Evolutionary conservation across 1,140 invertebrate species (phyloP), one percentile per base, ranked within the genome.

Genomic region (Drosophila bipectinata): DNA sequence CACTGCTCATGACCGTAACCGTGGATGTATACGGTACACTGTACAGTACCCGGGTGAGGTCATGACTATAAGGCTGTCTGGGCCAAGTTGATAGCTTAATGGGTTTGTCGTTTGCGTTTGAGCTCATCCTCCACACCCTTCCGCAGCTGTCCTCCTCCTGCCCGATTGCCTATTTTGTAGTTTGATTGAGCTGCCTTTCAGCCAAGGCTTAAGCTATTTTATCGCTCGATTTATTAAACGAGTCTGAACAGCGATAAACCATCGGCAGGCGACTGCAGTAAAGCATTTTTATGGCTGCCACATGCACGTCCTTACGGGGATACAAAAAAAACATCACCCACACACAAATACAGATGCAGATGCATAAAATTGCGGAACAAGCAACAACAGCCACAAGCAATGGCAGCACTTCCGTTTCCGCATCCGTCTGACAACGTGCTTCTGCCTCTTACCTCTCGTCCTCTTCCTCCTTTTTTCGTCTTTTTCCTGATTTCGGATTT

Each of bases 221-320:
- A 76, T 76, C 57, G 73, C 72, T 68, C 73, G 72, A 76, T 76
- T 76, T 76, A 76, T 76, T 57, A 76, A 76, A 66, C 63, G 63
- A 60, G 30, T 34, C 51, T 48, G 41, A 68, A 67, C 37, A 55
- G 51, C 63, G 56, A 76, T 76, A 76, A 76, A 61, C 51, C 55
- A 68, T 67, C 55, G 71, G 52, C 60, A 41, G 56, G 69, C 72
- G 24, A 61, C 73, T 68, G 73, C 72, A 76, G 48, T 76, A 76
- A 76, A 76, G 24, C 72, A 76, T 76, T 76, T 76, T 76, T 60
- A 76, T 76, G 73, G 72, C 71, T 47, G 44, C 18, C 44, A 47
- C 44, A 47, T 47, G 44, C 44, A 34, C 54, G 21, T 44, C 15
- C 51, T 54, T 18, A 45, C 51, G 47, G 28, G 14, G 21, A 30